phyloP scores from a whole-genome alignment of 2,888 invertebrate species.

The Matsumyia berberina region DNA sequence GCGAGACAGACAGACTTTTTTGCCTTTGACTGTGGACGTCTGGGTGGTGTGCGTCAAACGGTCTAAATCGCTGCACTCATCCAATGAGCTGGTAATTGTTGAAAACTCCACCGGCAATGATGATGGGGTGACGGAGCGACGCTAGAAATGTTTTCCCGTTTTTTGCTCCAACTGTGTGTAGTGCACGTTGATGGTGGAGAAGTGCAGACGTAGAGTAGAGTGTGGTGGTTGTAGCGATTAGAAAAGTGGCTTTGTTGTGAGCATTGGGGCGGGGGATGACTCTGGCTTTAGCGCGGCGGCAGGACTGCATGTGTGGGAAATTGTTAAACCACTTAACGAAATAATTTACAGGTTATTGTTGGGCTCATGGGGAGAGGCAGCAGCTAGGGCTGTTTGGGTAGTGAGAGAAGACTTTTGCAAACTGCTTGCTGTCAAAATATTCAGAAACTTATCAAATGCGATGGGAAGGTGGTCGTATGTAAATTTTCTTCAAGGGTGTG shows the following conservation, averaged over 20 bases:
- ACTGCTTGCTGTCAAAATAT: too few species aligned
- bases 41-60: conserved; percentile 71
- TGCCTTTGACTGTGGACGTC: conserved; percentile 46
- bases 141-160: conserved; percentile 37
- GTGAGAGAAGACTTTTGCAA: not conserved
- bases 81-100: conserved; percentile 75
- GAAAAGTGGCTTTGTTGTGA: conserved; percentile 64
- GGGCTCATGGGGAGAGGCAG: not conserved
- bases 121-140: conserved; percentile 45
- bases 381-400: not conserved
- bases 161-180: conserved; percentile 12
- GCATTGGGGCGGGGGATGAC: not conserved
- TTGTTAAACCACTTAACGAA: conserved; percentile 69
- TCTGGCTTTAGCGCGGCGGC: not conserved
- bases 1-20: conserved; percentile 32
- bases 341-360: conserved; percentile 58
- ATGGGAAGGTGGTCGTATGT: too few species aligned
- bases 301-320: conserved; percentile 49
- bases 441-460: too few species aligned
- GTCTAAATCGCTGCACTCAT: conserved; percentile 73
- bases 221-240: conserved; percentile 58
- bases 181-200: not conserved
- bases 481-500: too few species aligned
- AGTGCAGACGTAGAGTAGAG: not conserved
- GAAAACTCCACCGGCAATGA: conserved; percentile 47